These are phyloP conservation scores for Psilopsiagon aymara DNA, from an alignment of 2,113 vertebrate genomes.

Conservation along the genomic window DNA sequence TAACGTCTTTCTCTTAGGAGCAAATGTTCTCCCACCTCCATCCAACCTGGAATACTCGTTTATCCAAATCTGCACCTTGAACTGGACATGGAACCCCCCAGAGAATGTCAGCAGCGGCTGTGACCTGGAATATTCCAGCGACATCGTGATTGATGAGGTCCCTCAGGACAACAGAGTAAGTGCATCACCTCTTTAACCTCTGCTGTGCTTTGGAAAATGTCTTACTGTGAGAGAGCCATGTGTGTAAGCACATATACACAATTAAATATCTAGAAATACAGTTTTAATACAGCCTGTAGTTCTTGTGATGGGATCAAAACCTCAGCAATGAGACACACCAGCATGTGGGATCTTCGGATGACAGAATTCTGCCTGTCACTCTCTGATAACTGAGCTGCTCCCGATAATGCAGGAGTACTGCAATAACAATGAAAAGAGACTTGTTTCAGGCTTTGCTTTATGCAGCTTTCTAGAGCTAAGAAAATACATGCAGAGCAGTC, in stretches of 20 bases:
- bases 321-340: neutral
- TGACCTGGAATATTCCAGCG: slow-evolving; percentile 11
- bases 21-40: neutral
- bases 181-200: neutral
- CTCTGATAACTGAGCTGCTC: neutral
- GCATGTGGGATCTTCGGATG: neutral
- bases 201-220: neutral
- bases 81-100: slow-evolving; percentile 11
- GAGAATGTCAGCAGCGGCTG: neutral
- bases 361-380: neutral
- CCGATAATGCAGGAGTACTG: neutral
- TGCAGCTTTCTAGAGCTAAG: neutral
- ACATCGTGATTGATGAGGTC: neutral
- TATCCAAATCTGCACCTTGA: slow-evolving; percentile 39
- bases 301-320: neutral
- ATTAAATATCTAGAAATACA: neutral
- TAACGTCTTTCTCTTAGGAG: neutral
- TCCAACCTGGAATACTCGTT: slow-evolving; percentile 28
- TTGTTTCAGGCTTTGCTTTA: neutral
- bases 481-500: neutral
- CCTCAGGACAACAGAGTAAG: neutral
- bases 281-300: neutral
- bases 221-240: neutral
- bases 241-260: no score
- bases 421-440: neutral